Percentiles rank a stretch among this genome's conserved stretches.
These are phyloP conservation scores for Lamellibrachia luymesi DNA, from an alignment of 1,140 invertebrate genomes.

Conservation along the genomic window DNA sequence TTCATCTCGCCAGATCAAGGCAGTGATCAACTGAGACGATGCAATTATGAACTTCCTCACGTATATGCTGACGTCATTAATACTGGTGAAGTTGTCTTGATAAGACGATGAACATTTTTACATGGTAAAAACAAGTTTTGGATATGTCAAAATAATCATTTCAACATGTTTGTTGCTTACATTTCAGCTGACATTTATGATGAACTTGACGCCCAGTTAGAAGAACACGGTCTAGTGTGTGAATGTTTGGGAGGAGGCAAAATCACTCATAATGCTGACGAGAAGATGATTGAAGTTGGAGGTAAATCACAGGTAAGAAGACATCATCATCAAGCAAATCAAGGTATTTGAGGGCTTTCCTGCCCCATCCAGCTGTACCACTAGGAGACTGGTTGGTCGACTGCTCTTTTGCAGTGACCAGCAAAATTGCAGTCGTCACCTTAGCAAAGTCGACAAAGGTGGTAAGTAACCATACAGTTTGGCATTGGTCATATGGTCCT, in stretches of 20 bases:
- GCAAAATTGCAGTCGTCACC: no score
- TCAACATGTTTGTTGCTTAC: background rate
- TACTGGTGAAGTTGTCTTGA: no score
- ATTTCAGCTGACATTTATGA: constrained; percentile 70
- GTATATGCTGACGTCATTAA: no score
- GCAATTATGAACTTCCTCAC: no score
- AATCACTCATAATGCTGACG: constrained; percentile 72
- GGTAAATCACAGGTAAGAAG: constrained; percentile 76
- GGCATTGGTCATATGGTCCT: no score
- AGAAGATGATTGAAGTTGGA: constrained; percentile 79
- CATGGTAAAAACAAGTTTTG: background rate
- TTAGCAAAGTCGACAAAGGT: no score
- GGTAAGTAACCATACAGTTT: no score
- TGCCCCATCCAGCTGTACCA: no score
- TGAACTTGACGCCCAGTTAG: constrained; percentile 60
- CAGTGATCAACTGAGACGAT: background rate
- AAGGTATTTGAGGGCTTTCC: no score
- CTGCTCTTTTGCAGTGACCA: no score
- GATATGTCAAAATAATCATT: background rate
- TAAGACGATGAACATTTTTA: background rate
- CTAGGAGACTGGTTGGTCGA: no score
- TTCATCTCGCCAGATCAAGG: background rate
- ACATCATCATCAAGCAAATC: background rate
- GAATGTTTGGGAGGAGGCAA: constrained; percentile 82
- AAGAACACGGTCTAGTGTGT: constrained; percentile 63